Conservation (phyloP, 2,797 vertebrate species). For the Neosilurus hyrtlii region DNA sequence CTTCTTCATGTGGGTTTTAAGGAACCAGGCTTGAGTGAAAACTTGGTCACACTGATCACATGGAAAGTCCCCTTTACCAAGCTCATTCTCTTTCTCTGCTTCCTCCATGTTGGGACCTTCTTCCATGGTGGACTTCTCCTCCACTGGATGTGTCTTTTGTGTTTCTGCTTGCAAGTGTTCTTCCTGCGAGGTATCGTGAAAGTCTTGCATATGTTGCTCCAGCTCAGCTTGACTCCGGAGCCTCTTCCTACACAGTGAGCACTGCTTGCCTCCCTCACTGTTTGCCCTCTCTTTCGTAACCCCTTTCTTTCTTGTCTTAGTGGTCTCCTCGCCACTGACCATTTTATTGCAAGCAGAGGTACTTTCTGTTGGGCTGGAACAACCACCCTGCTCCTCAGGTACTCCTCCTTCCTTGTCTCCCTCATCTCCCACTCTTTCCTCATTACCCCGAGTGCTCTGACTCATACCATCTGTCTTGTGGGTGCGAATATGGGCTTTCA, state of each 20-base stretch:
- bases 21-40: conserved; percentile 89
- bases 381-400: conserved; percentile 73
- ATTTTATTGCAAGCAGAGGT: conserved; percentile 78
- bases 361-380: conserved; percentile 77
- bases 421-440: conserved; percentile 52
- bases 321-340: conserved; percentile 74
- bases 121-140: conserved; percentile 61
- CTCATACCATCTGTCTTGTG: conserved; percentile 87
- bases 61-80: conserved; percentile 75
- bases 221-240: conserved; percentile 74
- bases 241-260: conserved; percentile 77
- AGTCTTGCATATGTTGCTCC: conserved; percentile 74
- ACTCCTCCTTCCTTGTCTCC: conserved; percentile 70
- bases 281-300: conserved; percentile 73
- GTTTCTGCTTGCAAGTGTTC: conserved; percentile 76
- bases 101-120: conserved; percentile 50
- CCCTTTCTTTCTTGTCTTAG: conserved; percentile 81
- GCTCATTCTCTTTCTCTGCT: conserved; percentile 49
- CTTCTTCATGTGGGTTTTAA: conserved; percentile 95
- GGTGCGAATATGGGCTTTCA: conserved; percentile 94
- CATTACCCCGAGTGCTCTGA: conserved; percentile 75
- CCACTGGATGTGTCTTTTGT: conserved; percentile 76
- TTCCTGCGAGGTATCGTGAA: conserved; percentile 74
- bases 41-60: conserved; percentile 89
- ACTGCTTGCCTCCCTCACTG: conserved; percentile 57